phyloP scores from a whole-genome alignment of 2,113 vertebrate genomes.

The Hemibagrus wyckioides region DNA sequence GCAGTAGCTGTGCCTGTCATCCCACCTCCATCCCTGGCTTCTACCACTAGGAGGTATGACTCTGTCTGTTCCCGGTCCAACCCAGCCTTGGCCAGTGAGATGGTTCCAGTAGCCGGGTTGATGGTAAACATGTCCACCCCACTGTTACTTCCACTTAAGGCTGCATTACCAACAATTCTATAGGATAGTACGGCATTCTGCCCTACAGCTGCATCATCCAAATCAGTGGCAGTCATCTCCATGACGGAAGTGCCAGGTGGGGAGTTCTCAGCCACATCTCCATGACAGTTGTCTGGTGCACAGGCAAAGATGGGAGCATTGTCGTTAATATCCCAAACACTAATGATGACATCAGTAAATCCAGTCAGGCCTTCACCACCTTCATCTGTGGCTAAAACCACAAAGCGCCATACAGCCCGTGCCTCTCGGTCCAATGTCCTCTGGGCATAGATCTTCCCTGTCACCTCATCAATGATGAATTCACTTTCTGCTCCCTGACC shows the following conservation, averaged over 20 bases:
- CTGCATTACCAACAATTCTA: constrained; percentile 74
- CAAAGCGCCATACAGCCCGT: constrained; percentile 84
- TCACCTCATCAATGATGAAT: constrained; percentile 86
- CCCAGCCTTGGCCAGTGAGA: constrained; percentile 71
- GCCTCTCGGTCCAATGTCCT: constrained; percentile 82
- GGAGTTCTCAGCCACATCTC: constrained; percentile 81
- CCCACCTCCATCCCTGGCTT: constrained; percentile 86
- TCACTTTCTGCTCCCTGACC: constrained; percentile 83
- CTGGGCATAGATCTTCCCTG: constrained; percentile 83
- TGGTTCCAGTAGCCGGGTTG: constrained; percentile 76
- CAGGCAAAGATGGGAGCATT: constrained; percentile 80
- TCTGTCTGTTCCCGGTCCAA: constrained; percentile 82
- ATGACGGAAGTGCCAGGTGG: constrained; percentile 77
- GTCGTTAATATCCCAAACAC: constrained; percentile 88
- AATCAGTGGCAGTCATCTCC: constrained; percentile 85
- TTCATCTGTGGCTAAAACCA: constrained; percentile 86
- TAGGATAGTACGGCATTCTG: constrained; percentile 84
- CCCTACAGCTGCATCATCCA: constrained; percentile 82
- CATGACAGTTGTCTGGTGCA: constrained; percentile 78
- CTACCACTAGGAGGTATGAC: constrained; percentile 79
- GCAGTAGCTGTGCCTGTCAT: constrained; percentile 82
- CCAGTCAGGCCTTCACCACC: constrained; percentile 87
- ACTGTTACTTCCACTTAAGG: constrained; percentile 47
- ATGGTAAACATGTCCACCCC: constrained; percentile 75
- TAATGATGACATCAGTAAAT: constrained; percentile 89